These are phyloP conservation scores for Galerucella calmariensis DNA, from an alignment of 2,888 invertebrate species.

Conservation along the genomic window DNA sequence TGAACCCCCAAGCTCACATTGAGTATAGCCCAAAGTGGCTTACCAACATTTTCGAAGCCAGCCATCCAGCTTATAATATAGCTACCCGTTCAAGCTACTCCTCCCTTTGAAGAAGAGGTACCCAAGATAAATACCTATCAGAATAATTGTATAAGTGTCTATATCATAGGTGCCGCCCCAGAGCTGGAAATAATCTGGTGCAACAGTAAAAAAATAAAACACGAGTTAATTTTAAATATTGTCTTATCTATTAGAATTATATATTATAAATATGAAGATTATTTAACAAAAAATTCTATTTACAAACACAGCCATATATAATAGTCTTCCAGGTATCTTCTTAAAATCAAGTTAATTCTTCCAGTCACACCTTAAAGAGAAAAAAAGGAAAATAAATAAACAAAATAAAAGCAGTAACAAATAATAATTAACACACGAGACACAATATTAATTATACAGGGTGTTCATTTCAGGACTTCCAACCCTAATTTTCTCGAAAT, in stretches of 20 bases:
- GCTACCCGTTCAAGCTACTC: too few species aligned
- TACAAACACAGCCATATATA: constrained; percentile 21
- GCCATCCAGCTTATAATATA: too few species aligned
- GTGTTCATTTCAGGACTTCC: too few species aligned
- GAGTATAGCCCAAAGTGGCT: too few species aligned
- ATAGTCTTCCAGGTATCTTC: constrained; percentile 8
- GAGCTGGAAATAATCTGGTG: too few species aligned
- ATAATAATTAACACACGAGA: background rate
- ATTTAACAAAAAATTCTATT: constrained; percentile 17
- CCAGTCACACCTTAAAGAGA: constrained; percentile 14
- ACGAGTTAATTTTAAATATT: background rate
- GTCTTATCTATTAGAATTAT: constrained; percentile 13
- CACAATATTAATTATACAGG: background rate
- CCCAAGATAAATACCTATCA: too few species aligned
- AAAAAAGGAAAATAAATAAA: constrained; percentile 11
- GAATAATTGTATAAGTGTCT: too few species aligned
- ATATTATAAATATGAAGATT: constrained; percentile 18
- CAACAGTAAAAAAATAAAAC: background rate
- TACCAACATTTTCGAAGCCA: too few species aligned
- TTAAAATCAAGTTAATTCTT: background rate
- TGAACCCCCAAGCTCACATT: too few species aligned
- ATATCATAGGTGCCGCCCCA: too few species aligned
- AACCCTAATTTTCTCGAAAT: too few species aligned
- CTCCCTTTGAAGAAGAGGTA: too few species aligned
- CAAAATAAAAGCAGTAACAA: background rate